Conservation (phyloP, 2,113 vertebrate species). For the Seriola rivoliana region DNA sequence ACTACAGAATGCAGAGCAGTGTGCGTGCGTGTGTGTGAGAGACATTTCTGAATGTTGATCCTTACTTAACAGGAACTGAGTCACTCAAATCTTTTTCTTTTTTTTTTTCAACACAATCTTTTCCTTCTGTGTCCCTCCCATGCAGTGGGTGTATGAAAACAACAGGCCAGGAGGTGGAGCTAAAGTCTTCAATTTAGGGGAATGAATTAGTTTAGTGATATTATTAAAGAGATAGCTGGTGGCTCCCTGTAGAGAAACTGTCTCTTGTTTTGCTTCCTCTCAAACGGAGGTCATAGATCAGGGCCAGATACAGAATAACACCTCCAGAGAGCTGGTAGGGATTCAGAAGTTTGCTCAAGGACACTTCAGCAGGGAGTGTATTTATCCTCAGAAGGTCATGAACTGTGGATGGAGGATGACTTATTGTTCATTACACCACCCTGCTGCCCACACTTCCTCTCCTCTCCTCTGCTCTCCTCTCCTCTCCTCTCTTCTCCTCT, state of each 20-base stretch:
- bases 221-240: constrained; percentile 9
- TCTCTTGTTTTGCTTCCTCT: constrained; percentile 31
- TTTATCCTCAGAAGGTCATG: constrained; percentile 55
- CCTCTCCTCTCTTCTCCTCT: not conserved
- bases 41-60: constrained; percentile 4
- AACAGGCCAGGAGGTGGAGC: constrained; percentile 63
- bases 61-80: constrained; percentile 36
- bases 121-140: constrained; percentile 6
- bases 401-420: constrained; percentile 44
- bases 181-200: constrained; percentile 28
- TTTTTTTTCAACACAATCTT: constrained; percentile 3
- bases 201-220: constrained; percentile 14
- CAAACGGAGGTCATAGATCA: constrained; percentile 14
- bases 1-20: constrained; percentile 23
- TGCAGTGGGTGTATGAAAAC: not conserved
- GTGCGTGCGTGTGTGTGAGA: constrained; percentile 21
- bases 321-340: constrained; percentile 15
- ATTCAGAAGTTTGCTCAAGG: constrained; percentile 53
- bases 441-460: constrained; percentile 48
- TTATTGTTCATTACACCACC: constrained; percentile 43
- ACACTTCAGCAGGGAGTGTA: constrained; percentile 61
- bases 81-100: constrained; percentile 21
- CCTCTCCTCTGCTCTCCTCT: constrained; percentile 13
- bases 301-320: constrained; percentile 11
- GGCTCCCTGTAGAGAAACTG: constrained; percentile 5